Conservation (phyloP, 23 tunicate species). For the Clavelina lepadiformis region DNA sequence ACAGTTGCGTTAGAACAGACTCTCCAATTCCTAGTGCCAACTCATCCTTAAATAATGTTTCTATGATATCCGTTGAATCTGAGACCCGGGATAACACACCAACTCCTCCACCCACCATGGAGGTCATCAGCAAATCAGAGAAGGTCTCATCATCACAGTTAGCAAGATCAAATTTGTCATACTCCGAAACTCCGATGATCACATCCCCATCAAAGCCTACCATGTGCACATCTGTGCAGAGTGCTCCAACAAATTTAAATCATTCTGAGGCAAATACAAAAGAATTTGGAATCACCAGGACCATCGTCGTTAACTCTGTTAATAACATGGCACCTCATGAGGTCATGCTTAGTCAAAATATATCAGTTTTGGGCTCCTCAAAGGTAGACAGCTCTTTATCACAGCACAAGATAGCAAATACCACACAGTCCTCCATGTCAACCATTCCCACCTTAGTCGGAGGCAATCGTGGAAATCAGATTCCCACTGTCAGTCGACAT, state of each 20-base stretch:
- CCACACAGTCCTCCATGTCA: background rate
- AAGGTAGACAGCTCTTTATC: background rate
- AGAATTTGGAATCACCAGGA: constrained; percentile 49
- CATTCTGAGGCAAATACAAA: background rate
- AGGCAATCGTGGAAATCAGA: constrained; percentile 23
- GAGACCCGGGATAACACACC: constrained; percentile 34
- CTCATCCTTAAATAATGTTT: constrained; percentile 46
- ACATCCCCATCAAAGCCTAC: constrained; percentile 48
- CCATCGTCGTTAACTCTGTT: constrained; percentile 9
- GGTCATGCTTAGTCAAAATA: background rate
- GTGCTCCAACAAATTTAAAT: background rate
- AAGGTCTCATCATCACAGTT: background rate
- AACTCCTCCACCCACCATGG: constrained; percentile 42
- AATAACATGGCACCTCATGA: background rate
- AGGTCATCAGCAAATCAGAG: background rate
- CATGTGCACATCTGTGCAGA: background rate
- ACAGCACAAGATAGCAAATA: background rate
- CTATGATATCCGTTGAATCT: constrained; percentile 50
- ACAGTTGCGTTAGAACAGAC: constrained; percentile 11
- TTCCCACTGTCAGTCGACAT: no score
- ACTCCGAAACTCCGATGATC: constrained; percentile 55
- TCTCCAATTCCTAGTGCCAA: constrained; percentile 42
- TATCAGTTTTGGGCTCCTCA: constrained; percentile 7
- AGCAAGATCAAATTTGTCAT: background rate
- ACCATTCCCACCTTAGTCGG: constrained; percentile 40